A percentile compares a stretch with the other conserved stretches of the same genome.
phyloP scores from a whole-genome alignment of 2,888 invertebrate genomes.

The Selenia dentaria region DNA sequence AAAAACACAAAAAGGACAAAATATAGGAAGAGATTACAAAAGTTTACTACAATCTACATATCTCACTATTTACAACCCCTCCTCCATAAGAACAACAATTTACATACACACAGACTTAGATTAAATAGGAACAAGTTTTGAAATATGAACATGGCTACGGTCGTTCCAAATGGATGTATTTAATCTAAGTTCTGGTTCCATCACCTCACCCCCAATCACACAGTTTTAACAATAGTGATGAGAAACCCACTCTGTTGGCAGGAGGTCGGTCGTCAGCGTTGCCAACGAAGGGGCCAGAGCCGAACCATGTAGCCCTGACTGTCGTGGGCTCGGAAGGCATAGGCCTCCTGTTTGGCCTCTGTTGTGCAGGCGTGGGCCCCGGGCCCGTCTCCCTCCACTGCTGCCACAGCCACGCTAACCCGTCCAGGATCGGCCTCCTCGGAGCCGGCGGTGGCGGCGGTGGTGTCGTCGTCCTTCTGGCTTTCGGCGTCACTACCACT shows the following conservation, averaged over 20 bases:
- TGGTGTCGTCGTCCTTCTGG: conserved; percentile 68
- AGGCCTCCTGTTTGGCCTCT: conserved; percentile 40
- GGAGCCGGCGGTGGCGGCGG: conserved; percentile 68
- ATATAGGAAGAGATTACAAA: conserved; percentile 38
- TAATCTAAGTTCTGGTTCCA: conserved; percentile 68
- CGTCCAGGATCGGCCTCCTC: conserved; percentile 79
- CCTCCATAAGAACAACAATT: conserved; percentile 41
- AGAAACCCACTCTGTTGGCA: conserved; percentile 80
- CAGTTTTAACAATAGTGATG: conserved; percentile 73
- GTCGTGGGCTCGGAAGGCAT: conserved; percentile 54
- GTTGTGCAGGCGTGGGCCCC: conserved; percentile 52
- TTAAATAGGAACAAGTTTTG: conserved; percentile 65
- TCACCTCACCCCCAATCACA: conserved; percentile 79
- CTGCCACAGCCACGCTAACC: conserved; percentile 85
- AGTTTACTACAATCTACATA: conserved; percentile 36
- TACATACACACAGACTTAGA: conserved; percentile 63
- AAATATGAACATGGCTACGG: conserved; percentile 22
- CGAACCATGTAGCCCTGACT: conserved; percentile 72
- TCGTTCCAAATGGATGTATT: conserved; percentile 49
- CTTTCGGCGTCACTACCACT: conserved; percentile 83
- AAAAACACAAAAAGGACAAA: conserved; percentile 32
- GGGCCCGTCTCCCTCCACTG: conserved; percentile 83
- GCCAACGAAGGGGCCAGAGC: conserved; percentile 79
- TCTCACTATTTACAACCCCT: conserved; percentile 57
- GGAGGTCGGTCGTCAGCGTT: conserved; percentile 71